Percentiles rank a stretch among this genome's conserved stretches.
phyloP scores from a whole-genome alignment of 2,113 vertebrate genomes.

The Ovis canadensis region DNA sequence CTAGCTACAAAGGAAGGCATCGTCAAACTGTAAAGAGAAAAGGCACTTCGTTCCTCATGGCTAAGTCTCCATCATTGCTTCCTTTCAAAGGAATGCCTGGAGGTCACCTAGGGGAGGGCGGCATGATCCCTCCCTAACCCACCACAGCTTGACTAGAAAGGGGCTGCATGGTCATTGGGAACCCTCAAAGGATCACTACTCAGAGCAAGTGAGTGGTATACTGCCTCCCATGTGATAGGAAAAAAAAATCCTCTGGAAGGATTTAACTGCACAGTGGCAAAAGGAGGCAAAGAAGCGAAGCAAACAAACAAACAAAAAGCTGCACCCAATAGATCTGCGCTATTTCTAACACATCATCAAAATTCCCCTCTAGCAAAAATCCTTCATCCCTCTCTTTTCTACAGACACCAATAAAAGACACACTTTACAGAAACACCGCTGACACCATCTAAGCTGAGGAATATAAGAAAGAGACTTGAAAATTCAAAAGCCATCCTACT shows the following conservation, averaged over 20 bases:
- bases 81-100: conserved; percentile 23
- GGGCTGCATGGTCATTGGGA: background rate
- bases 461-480: background rate
- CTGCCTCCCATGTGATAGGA: background rate
- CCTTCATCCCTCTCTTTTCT: background rate
- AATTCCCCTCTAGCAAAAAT: background rate
- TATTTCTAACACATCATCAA: background rate
- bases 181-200: background rate
- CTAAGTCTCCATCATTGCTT: conserved; percentile 47
- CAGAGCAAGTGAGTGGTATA: background rate
- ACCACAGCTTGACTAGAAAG: background rate
- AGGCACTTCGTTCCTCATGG: conserved; percentile 48
- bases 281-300: background rate
- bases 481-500: background rate
- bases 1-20: conserved; percentile 54
- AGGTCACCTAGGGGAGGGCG: conserved; percentile 1
- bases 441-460: background rate
- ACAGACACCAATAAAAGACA: background rate
- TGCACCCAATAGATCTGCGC: background rate
- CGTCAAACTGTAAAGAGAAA: conserved; percentile 22
- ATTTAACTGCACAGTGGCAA: background rate
- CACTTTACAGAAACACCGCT: background rate
- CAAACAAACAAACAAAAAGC: background rate
- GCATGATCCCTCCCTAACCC: background rate
- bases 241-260: background rate